Percentiles rank a stretch among this genome's conserved stretches.
Evolutionary conservation across 2,113 vertebrate genomes (phyloP).

Genomic region (Myotis lucifugus): DNA sequence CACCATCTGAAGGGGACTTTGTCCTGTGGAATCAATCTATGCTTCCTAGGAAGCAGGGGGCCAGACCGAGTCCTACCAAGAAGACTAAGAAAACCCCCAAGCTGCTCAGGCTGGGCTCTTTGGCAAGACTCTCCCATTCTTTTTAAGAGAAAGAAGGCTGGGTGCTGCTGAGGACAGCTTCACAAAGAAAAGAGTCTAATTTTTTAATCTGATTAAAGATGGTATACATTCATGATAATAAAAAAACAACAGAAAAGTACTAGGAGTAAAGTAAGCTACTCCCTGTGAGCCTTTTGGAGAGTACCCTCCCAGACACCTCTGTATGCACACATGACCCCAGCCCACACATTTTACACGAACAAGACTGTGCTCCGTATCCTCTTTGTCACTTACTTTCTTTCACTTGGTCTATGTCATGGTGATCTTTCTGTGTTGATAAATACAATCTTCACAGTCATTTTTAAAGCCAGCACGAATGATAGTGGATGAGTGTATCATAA

Average conservation of each 20-base stretch:
- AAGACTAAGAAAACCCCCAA: background rate
- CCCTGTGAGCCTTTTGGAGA: background rate
- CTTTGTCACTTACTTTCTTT: background rate
- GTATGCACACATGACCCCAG: background rate
- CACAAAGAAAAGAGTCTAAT: background rate
- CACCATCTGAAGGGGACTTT: background rate
- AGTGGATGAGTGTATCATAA: background rate
- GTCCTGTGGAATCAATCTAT: background rate
- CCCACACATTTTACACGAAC: background rate
- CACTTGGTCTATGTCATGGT: background rate
- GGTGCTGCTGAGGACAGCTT: background rate
- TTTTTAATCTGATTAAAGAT: constrained; percentile 1
- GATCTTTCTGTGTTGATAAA: background rate
- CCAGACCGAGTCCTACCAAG: background rate
- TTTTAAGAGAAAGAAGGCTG: background rate
- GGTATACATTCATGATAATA: background rate
- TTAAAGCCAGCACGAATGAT: background rate
- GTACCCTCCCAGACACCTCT: background rate
- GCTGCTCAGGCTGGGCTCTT: background rate
- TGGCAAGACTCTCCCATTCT: background rate
- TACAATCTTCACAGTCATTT: background rate
- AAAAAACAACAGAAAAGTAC: background rate
- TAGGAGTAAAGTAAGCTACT: background rate
- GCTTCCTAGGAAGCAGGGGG: background rate
- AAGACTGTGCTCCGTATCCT: background rate